Conservation (phyloP, 1,140 invertebrate species). For the Drosophila kanapiae region DNA sequence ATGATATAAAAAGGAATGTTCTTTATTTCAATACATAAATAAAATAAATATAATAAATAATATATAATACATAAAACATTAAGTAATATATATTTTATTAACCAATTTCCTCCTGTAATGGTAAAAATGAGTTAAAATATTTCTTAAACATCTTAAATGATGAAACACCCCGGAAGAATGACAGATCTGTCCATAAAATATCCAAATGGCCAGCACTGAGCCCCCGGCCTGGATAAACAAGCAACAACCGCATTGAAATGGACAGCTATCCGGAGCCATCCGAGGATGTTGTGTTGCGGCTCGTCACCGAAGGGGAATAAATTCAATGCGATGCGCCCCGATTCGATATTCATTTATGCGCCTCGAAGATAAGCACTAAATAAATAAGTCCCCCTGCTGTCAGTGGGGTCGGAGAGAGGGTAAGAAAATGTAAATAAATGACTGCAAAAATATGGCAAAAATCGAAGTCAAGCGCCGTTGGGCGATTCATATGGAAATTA, state of each 20-base stretch:
- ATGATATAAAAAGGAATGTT: background rate
- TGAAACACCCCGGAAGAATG: background rate
- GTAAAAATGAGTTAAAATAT: background rate
- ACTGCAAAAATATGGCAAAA: constrained; percentile 71
- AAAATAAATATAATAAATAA: no score
- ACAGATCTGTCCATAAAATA: constrained; percentile 6
- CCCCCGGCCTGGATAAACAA: constrained; percentile 56
- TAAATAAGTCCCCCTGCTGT: constrained; percentile 62
- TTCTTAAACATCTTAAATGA: background rate
- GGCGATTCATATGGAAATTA: constrained; percentile 58
- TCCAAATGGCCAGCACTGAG: constrained; percentile 14
- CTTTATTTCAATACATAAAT: accelerated
- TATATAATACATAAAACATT: no score
- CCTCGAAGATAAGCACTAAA: constrained; percentile 80
- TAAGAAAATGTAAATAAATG: constrained; percentile 80
- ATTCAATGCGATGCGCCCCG: constrained; percentile 60
- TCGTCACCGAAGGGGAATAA: constrained; percentile 66
- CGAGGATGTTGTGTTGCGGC: constrained; percentile 32
- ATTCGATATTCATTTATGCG: constrained; percentile 82
- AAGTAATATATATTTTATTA: background rate
- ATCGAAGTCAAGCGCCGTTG: constrained; percentile 51
- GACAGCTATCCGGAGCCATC: constrained; percentile 26
- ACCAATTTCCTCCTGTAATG: background rate
- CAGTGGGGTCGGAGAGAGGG: background rate
- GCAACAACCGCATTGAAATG: constrained; percentile 64